Evolutionary conservation across 2,797 vertebrate species (phyloP).

Genomic region (Gallirallus australis): DNA sequence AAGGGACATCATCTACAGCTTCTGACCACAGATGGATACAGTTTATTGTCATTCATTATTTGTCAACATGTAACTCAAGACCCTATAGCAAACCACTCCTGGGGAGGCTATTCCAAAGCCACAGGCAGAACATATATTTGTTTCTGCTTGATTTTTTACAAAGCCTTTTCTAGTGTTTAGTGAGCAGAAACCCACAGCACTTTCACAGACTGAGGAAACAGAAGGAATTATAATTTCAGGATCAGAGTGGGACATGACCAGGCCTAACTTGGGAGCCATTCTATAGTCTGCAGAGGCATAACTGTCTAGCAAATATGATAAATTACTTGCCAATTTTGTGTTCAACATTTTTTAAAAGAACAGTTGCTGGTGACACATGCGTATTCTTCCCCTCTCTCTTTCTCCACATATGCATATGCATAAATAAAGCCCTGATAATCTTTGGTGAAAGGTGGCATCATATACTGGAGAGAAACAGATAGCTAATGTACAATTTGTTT

Average conservation of each 20-base stretch:
- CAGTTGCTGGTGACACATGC: neutral
- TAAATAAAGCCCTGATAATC: neutral
- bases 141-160: neutral
- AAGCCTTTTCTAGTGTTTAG: neutral
- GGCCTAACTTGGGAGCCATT: neutral
- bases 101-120: neutral
- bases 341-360: neutral
- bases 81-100: neutral
- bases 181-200: neutral
- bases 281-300: neutral
- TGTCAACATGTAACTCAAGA: neutral
- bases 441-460: neutral
- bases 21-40: neutral
- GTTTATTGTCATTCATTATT: neutral
- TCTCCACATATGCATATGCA: neutral
- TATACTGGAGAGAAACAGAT: neutral
- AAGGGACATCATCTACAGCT: neutral
- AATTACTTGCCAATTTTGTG: neutral
- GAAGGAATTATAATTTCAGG: neutral
- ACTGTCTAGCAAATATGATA: neutral
- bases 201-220: neutral
- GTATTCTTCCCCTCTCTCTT: neutral
- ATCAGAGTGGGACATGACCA: neutral
- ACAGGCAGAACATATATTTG: neutral
- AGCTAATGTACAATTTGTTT: neutral